These are phyloP conservation scores for Hybognathus amarus DNA, from an alignment of 2,797 vertebrate species.

Conservation along the genomic window DNA sequence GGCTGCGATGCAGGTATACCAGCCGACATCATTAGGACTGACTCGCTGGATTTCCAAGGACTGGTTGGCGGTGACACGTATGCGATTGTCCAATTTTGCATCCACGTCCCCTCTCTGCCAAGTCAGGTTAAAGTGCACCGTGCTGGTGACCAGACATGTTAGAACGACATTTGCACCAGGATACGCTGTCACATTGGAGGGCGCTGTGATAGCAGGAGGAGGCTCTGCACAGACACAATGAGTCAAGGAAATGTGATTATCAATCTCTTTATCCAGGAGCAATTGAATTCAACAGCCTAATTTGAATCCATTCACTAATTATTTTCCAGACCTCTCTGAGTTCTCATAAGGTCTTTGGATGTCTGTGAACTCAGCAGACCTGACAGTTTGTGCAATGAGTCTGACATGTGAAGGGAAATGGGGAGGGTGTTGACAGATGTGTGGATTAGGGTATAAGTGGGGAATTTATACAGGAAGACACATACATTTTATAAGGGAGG, in stretches of 20 bases:
- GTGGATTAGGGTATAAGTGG: conserved; percentile 44
- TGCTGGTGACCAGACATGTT: conserved; percentile 85
- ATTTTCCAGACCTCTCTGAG: neutral
- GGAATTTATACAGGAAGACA: conserved; percentile 42
- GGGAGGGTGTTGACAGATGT: conserved; percentile 48
- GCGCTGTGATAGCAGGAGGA: conserved; percentile 83
- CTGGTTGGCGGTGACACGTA: conserved; percentile 77
- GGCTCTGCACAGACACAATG: conserved; percentile 80
- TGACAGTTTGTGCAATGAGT: conserved; percentile 40
- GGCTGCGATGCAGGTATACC: conserved; percentile 84
- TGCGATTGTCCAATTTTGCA: conserved; percentile 71
- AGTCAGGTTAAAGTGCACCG: conserved; percentile 88
- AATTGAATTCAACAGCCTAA: neutral
- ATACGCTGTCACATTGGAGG: conserved; percentile 79
- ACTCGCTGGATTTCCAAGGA: conserved; percentile 84
- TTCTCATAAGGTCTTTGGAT: conserved; percentile 9
- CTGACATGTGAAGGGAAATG: conserved; percentile 38
- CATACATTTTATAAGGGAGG: conserved; percentile 38
- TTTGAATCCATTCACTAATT: neutral
- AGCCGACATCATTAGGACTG: conserved; percentile 78
- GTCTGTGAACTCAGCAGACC: conserved; percentile 38
- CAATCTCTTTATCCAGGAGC: neutral
- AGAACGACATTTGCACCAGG: conserved; percentile 82
- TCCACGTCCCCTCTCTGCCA: conserved; percentile 84
- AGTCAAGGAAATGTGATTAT: neutral